These are phyloP conservation scores for Psephotus haematonotus DNA, from an alignment of 2,113 vertebrate genomes.

Conservation along the genomic window DNA sequence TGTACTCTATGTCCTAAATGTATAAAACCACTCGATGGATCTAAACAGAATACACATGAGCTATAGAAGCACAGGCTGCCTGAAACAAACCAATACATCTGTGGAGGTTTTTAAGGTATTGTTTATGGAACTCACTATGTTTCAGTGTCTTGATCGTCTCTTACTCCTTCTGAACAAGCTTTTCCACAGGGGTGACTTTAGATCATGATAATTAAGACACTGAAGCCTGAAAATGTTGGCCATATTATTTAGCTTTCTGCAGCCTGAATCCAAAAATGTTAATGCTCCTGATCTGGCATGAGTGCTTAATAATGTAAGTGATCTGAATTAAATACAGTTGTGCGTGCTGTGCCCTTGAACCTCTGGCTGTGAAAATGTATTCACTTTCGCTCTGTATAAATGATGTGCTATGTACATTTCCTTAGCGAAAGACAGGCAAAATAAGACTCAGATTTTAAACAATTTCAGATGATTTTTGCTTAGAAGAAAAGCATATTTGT, in stretches of 20 bases:
- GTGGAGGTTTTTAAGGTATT: not conserved
- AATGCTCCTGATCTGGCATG: conserved; percentile 50
- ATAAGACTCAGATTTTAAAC: conserved; percentile 20
- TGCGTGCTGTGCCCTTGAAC: conserved; percentile 51
- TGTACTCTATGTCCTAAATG: not conserved
- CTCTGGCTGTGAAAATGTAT: conserved; percentile 25
- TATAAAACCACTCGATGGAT: not conserved
- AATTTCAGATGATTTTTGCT: conserved; percentile 15
- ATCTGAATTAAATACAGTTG: conserved; percentile 67
- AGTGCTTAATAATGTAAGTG: conserved; percentile 55
- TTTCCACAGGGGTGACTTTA: not conserved
- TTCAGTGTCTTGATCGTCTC: not conserved
- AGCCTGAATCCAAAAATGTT: conserved; percentile 6
- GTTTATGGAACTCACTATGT: not conserved
- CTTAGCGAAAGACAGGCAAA: not conserved
- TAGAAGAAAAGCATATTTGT: not conserved
- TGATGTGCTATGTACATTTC: not conserved
- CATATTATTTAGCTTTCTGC: conserved; percentile 7
- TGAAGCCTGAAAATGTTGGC: not conserved
- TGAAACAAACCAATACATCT: not conserved
- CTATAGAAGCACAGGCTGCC: not conserved
- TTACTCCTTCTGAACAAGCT: not conserved
- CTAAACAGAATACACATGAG: not conserved
- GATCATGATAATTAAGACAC: not conserved
- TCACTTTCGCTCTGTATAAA: conserved; percentile 31